Evolutionary conservation across 2,113 vertebrate genomes (phyloP).

Genomic region (Melanotaenia duboulayi): DNA sequence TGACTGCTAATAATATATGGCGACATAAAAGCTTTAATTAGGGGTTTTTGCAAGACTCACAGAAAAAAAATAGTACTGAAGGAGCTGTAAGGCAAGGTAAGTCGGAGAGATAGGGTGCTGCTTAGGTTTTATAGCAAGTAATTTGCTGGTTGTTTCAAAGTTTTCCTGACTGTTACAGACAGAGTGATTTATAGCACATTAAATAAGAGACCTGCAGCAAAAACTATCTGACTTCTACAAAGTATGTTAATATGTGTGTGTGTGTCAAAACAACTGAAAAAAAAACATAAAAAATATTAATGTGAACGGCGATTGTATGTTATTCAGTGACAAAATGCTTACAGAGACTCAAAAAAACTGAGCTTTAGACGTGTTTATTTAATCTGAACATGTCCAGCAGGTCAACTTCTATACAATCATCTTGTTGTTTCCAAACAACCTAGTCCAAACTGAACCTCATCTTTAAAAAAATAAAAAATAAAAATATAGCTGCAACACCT

Average conservation of each 20-base stretch:
- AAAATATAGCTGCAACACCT: constrained; percentile 23
- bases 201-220: constrained; percentile 59
- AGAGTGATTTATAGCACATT: constrained; percentile 68
- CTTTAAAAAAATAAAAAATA: constrained; percentile 14
- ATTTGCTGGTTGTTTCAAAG: constrained; percentile 83
- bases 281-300: background rate
- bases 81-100: constrained; percentile 51
- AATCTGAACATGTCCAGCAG: constrained; percentile 8
- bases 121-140: constrained; percentile 77
- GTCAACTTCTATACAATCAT: constrained; percentile 31
- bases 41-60: constrained; percentile 44
- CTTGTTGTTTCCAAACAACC: constrained; percentile 45
- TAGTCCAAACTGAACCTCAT: constrained; percentile 37
- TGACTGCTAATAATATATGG: constrained; percentile 79
- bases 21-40: constrained; percentile 74
- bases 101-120: constrained; percentile 55
- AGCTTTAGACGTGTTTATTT: constrained; percentile 58
- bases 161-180: constrained; percentile 74
- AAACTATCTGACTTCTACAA: constrained; percentile 50
- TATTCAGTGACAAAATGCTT: background rate
- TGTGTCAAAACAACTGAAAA: background rate
- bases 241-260: constrained; percentile 6
- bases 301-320: constrained; percentile 7
- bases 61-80: constrained; percentile 68
- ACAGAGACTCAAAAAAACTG: constrained; percentile 26